A percentile compares a stretch with the other conserved stretches of the same genome.
phyloP scores from a whole-genome alignment of 2,888 invertebrate species.

The Pocota personata region DNA sequence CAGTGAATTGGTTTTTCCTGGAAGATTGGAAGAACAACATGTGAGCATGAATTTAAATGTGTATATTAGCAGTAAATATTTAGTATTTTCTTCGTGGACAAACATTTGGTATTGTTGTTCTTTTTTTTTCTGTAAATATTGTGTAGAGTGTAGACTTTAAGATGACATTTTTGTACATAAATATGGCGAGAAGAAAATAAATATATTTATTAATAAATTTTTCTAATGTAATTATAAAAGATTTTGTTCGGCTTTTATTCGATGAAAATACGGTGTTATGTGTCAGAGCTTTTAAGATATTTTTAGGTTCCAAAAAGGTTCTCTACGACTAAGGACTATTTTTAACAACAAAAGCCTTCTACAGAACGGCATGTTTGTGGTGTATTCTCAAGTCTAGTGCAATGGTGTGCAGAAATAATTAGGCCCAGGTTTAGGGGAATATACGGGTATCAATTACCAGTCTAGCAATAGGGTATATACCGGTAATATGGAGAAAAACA shows the following conservation, averaged over 20 bases:
- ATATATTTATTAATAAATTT: conserved; percentile 29
- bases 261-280: background rate
- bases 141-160: conserved; percentile 7
- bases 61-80: conserved; percentile 51
- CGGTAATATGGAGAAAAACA: too few species aligned
- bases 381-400: too few species aligned
- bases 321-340: too few species aligned
- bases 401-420: too few species aligned
- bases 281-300: too few species aligned
- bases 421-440: too few species aligned
- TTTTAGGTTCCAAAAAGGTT: too few species aligned
- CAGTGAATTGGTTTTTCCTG: conserved; percentile 4
- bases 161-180: background rate
- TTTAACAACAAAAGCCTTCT: too few species aligned
- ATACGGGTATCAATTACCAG: too few species aligned
- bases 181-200: background rate
- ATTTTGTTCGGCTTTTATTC: background rate
- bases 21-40: conserved; percentile 17
- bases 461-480: too few species aligned
- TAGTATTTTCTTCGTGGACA: background rate
- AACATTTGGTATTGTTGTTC: background rate
- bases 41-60: conserved; percentile 63
- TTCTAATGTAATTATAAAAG: background rate
- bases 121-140: conserved; percentile 32
- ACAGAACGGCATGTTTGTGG: too few species aligned